Percentiles rank a stretch among this genome's conserved stretches.
Conservation (phyloP, 2,888 invertebrate species). For the Tipula vernalis region DNA sequence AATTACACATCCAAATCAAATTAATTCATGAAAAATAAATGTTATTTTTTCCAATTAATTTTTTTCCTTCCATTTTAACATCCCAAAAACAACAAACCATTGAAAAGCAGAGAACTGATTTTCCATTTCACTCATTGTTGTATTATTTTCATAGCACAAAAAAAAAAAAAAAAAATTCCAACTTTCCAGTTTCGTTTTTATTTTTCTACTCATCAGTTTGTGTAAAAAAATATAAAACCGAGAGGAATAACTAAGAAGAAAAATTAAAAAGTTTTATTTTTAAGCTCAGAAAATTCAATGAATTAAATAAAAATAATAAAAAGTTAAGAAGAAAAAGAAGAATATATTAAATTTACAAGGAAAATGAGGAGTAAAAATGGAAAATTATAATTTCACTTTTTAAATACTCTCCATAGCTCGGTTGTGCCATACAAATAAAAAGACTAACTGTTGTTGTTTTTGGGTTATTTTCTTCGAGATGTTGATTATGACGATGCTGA, state of each 20-base stretch:
- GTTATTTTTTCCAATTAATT: not conserved
- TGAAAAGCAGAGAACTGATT: not conserved
- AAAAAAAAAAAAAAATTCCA: not conserved
- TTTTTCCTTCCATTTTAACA: not conserved
- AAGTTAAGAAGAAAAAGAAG: not conserved
- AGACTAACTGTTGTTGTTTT: not conserved
- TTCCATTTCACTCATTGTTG: not conserved
- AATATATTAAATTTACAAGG: not conserved
- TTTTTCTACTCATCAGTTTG: not conserved
- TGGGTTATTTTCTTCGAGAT: not conserved
- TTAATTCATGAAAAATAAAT: not conserved
- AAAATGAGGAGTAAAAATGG: constrained; percentile 4
- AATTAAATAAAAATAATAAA: not conserved
- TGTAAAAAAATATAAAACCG: not conserved
- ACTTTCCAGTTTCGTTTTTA: not conserved
- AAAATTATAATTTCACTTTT: not conserved
- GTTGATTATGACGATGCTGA: not conserved
- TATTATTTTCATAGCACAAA: not conserved
- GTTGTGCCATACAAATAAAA: not conserved
- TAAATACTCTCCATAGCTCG: not conserved
- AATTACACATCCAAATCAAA: not conserved
- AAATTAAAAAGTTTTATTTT: not conserved
- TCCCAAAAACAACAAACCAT: not conserved
- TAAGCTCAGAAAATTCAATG: not conserved
- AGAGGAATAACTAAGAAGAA: not conserved